Base-by-base conservation (phyloP, 2,888 invertebrate species). In the Cataglyphis albicans region DNA sequence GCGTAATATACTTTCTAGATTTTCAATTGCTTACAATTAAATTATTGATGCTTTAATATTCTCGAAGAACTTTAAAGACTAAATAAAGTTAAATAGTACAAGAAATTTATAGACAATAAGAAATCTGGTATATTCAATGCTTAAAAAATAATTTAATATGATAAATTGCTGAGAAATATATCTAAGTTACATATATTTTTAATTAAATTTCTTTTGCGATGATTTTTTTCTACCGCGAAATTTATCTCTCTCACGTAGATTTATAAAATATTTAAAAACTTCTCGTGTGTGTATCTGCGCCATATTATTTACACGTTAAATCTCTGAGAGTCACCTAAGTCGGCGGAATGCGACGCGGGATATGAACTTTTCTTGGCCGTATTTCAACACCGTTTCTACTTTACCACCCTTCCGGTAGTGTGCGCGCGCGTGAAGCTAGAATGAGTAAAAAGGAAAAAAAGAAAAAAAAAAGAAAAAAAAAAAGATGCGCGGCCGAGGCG, bases 351-450 rank as follows among this genome's bases (percentile, higher is more conserved):
- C 75, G 70, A 84, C 73, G 84, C 82, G 86, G 78, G 82, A 82
- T 91, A 92, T 90, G 91, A 90, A 90, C 92, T 90, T 87, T 90
- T 87, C 90, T 89, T 91, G 90, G 87, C 89, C 87, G 87, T 89
- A 89, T 90, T 91, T 91, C 88, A 86, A 41, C 78, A 88, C 84
- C 87, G 88, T 91, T 90, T 89, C 88, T 91, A 92, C 91, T 92
- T 92, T 89, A 88, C 85, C 90, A 87, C 91, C 18, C 87, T 90
- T 88, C 87, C 84, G 85, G 35, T 76, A 57, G 74, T 67, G 64
- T 63, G 76, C 81, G 44, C 87, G 83, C 57, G 88, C 63, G 89
- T 85, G 87, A 86, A 87, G 86, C 80, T 85, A 85, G 87, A 88
- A 59, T 44, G 76, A 76, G 57, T 25, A 32, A 76, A 75, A 67